phyloP scores from a whole-genome alignment of 2,113 vertebrate species.

The Brienomyrus longianalis region DNA sequence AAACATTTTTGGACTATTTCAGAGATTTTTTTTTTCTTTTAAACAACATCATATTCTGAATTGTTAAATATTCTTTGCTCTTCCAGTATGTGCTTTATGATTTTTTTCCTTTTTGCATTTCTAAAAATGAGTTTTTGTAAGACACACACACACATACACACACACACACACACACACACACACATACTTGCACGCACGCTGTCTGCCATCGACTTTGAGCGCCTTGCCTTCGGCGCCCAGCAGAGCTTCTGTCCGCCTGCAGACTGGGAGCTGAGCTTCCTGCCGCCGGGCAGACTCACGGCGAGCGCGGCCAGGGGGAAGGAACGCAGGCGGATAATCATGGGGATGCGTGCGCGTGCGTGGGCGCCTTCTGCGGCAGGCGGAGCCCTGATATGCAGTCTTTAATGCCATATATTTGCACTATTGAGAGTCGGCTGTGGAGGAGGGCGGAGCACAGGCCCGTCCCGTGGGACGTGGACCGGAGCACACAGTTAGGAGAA shows the following conservation, averaged over 20 bases:
- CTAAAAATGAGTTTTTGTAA: constrained; percentile 1
- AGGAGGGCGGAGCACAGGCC: background rate
- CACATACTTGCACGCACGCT: too few relatives aligned
- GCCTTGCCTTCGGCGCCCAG: background rate
- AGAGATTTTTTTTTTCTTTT: constrained; percentile 33
- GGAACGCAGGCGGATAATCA: too few relatives aligned
- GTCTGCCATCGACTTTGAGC: background rate
- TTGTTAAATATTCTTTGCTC: constrained; percentile 9
- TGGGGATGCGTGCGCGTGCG: background rate
- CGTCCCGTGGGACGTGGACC: background rate
- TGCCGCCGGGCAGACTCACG: background rate
- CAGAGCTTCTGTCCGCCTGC: background rate
- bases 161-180: background rate
- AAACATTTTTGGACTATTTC: constrained; percentile 46
- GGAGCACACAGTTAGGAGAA: background rate
- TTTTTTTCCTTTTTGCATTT: constrained; percentile 8
- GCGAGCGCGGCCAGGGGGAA: too few relatives aligned
- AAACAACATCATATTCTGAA: constrained; percentile 11
- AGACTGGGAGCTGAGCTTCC: background rate
- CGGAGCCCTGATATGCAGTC: constrained; percentile 62
- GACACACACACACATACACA: background rate
- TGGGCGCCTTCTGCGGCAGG: constrained; percentile 41
- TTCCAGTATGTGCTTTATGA: constrained; percentile 25
- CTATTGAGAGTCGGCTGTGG: constrained; percentile 45
- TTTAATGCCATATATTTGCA: constrained; percentile 63